phyloP scores from a whole-genome alignment of 2,888 invertebrate genomes.

The Heliconius hortense region DNA sequence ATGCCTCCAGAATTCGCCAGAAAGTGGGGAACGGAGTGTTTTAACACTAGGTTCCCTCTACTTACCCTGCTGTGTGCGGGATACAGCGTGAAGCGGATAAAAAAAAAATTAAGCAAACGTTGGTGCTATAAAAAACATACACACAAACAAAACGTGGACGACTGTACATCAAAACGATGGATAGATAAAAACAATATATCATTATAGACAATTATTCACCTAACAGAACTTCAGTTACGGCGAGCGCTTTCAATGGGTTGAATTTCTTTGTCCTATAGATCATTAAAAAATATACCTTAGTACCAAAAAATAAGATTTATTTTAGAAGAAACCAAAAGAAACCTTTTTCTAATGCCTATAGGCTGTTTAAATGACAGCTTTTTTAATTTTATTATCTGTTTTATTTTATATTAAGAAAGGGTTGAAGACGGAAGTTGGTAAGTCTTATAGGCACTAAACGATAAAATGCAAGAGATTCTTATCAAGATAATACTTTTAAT shows the following conservation, averaged over 20 bases:
- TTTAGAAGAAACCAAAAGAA: background rate
- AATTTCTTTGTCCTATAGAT: conserved; percentile 32
- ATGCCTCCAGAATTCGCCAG: too few relatives aligned
- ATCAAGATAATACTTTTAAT: background rate
- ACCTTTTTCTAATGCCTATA: conserved; percentile 34
- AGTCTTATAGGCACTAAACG: conserved; percentile 25
- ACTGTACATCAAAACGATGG: conserved; percentile 46
- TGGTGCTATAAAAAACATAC: background rate
- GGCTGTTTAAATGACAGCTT: conserved; percentile 45
- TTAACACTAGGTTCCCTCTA: too few relatives aligned
- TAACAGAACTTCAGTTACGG: conserved; percentile 44
- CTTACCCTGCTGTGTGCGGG: too few relatives aligned
- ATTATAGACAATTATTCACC: conserved; percentile 54
- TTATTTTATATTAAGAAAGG: conserved; percentile 48
- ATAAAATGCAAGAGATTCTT: conserved; percentile 23
- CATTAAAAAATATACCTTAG: conserved; percentile 27
- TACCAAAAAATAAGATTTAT: background rate
- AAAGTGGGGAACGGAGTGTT: too few relatives aligned
- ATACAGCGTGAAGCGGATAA: too few relatives aligned
- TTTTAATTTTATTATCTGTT: conserved; percentile 50
- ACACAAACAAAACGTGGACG: background rate
- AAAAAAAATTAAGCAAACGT: too few relatives aligned
- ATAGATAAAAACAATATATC: conserved; percentile 55
- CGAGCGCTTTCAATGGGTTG: conserved; percentile 39
- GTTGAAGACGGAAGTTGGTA: conserved; percentile 41